phyloP scores from a whole-genome alignment of 2,797 vertebrate species.

The Capromys pilorides region DNA sequence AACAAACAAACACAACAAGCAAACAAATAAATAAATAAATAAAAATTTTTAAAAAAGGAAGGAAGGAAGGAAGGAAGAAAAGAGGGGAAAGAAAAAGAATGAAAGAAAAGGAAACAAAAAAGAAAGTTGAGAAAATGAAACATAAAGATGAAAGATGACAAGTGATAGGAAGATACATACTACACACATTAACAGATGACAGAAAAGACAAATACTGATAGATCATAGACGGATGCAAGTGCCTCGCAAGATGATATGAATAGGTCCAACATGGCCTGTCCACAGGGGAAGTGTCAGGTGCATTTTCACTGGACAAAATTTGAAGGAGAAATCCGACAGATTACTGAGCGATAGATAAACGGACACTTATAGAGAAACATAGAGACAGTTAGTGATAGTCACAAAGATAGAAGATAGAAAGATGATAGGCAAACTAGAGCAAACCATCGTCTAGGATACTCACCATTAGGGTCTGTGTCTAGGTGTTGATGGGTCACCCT shows the following conservation, averaged over 20 bases:
- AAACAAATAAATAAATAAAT: too few species aligned
- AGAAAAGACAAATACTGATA: not conserved
- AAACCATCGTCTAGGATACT: not conserved
- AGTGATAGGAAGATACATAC: not conserved
- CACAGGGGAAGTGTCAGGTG: too few species aligned
- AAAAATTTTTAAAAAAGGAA: too few species aligned
- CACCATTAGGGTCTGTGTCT: too few species aligned
- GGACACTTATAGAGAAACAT: too few species aligned
- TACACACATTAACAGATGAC: not conserved
- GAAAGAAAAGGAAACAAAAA: not conserved
- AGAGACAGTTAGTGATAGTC: not conserved
- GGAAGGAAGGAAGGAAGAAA: too few species aligned
- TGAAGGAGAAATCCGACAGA: not conserved
- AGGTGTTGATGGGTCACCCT: too few species aligned
- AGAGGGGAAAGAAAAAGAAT: too few species aligned
- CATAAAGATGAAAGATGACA: not conserved
- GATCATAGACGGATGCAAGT: fast-evolving
- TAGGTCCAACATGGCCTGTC: not conserved
- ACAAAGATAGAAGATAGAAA: not conserved
- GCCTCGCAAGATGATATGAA: not conserved
- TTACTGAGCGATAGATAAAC: not conserved
- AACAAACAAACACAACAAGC: too few species aligned
- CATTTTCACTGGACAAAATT: not conserved
- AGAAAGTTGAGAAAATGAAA: too few species aligned
- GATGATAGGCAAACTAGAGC: not conserved